Evolutionary conservation across 2,888 invertebrate genomes (phyloP), one percentile per base, ranked within the genome.

Genomic region (Choristoneura rosaceana): DNA sequence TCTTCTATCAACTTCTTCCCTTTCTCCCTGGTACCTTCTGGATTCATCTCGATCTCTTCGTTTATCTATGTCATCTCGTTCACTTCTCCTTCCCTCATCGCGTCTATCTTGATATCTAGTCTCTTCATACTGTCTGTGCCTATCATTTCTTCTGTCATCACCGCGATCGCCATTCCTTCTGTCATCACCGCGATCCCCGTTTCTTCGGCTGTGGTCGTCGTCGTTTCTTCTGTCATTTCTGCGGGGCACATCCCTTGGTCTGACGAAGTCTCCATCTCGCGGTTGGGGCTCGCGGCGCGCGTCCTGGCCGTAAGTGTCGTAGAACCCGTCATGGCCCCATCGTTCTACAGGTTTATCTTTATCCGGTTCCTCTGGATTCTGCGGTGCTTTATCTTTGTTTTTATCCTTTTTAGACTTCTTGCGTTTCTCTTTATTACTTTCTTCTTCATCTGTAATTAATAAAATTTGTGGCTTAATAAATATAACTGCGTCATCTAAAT

Each of bases 301-400:
- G 60, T 88, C 89, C 80, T 89, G 84, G 0, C 93, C 94, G 73
- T 94, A 92, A 0, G 90, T 92, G 47, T 93, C 92, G 74, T 90
- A 93, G 74, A 91, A 93, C 1, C 93, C 92, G 67, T 93, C 93
- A 74, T 94, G 93, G 1, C 92, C 93, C 93, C 93, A 93, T 70
- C 88, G 84, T 62, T 91, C 89, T 17, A 68, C 73, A 0, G 50
- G 45, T 55, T 82, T 82, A 9, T 82, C 77, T 71, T 88, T 85
- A 1, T 84, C 75, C 0, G 82, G 74, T 67, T 81, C 82, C 4
- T 82, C 82, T 17, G 85, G 80, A 15, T 84, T 80, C 81, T 87
- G 80, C 3, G 84, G 79, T 2, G 80, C 74, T 58, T 85, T 84
- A 5, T 84, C 80, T 73, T 84, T 85, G 2, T 75, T 82, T 62